Evolutionary conservation across 1,140 invertebrate genomes (phyloP).

Genomic region (Temnothorax nylanderi): DNA sequence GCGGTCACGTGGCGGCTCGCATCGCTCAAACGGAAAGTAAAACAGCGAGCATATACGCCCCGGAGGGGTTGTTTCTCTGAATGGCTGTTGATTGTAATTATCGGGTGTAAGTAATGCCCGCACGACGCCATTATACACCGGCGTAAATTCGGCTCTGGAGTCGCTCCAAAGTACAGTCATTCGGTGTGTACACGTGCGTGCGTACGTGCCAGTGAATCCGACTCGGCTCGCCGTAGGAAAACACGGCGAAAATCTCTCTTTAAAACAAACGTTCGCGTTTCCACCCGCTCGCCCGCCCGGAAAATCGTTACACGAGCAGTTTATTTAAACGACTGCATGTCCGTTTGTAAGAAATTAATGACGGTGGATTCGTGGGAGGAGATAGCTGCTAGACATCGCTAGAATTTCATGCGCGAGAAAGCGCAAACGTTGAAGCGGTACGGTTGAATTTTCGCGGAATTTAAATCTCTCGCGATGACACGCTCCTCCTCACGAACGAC

Average conservation of each 20-base stretch:
- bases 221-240: slow-evolving; percentile 33
- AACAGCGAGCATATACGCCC: slow-evolving; percentile 77
- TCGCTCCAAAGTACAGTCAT: slow-evolving; percentile 52
- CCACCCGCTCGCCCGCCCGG: slow-evolving; percentile 33
- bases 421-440: neutral
- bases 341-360: slow-evolving; percentile 56
- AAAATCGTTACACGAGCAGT: slow-evolving; percentile 56
- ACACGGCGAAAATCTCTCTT: slow-evolving; percentile 57
- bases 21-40: slow-evolving; percentile 81
- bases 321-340: slow-evolving; percentile 48
- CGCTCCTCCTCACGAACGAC: neutral
- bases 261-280: slow-evolving; percentile 31
- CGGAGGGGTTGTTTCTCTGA: slow-evolving; percentile 83
- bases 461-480: neutral
- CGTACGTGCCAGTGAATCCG: slow-evolving; percentile 34
- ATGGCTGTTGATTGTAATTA: slow-evolving; percentile 85
- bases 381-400: slow-evolving; percentile 19
- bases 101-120: slow-evolving; percentile 83
- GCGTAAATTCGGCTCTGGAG: slow-evolving; percentile 58
- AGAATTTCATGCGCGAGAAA: slow-evolving; percentile 32
- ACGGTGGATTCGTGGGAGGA: slow-evolving; percentile 26
- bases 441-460: neutral
- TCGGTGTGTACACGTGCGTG: slow-evolving; percentile 19
- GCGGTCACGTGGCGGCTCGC: slow-evolving; percentile 84
- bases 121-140: slow-evolving; percentile 60